Base-by-base conservation (phyloP, 2,797 vertebrate species). In the Salarias fasciatus region DNA sequence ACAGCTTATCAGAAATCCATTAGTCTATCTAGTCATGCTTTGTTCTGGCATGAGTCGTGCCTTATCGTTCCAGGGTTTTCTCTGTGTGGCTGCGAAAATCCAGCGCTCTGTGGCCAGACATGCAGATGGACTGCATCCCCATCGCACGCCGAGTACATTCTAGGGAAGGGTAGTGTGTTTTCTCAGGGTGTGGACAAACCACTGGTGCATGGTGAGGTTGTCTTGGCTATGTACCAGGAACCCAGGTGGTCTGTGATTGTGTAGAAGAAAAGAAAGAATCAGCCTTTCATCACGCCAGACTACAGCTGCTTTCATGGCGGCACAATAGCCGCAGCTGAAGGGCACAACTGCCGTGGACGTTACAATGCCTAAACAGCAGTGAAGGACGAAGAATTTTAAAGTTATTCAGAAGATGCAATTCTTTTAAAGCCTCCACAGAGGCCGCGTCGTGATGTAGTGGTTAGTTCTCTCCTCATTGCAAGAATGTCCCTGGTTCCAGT, bases 221-320 rank as follows among this genome's bases (percentile, higher is more conserved):
- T 72, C 71, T 85, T 88, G 84, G 89, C 86, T 41, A 48, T 50
- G 65, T 64, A 63, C 69, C 60, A 82, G 80, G 60, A 59, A 59
- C 50, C 49, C 75, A 85, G 83, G 75, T 85, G 82, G 85, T 77
- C 77, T 91, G 83, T 89, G 87, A 91, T 90, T 84, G 85, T 89
- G 77, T 73, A 49, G 68, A 80, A 53, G 15, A 30, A 58, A 11
- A 30, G 48, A 75, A 65, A 68, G 31, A 68, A 73, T 56, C 33
- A 48, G 78, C 46, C 51, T 85, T 88, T 90, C 69, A 87, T 88
- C 68, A 50, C 67, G 66, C 65, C 35, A 36, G 11, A 70, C 69
- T 69, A 75, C 67, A 61, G 79, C 73, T 75, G 76, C 86, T 87
- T 87, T 62, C 69, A 77, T 72, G 72, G 82, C 83, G 84, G 79